Conservation (phyloP, 2,888 invertebrate species). For the Eulithis testata region DNA sequence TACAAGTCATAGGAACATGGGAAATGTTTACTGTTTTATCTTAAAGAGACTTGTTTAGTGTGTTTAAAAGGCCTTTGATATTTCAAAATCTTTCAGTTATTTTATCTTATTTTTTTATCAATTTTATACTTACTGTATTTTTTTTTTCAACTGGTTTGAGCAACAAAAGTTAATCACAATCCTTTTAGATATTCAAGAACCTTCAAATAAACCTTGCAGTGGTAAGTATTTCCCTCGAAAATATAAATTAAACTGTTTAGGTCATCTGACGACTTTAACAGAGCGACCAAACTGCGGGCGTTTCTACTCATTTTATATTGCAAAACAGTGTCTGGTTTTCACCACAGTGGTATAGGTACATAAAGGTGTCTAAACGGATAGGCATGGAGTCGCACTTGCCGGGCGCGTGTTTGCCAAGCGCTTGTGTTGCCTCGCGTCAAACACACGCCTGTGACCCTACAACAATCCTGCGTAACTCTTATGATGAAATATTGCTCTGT, state of each 20-base stretch:
- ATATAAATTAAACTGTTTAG: too few species aligned
- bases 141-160: too few species aligned
- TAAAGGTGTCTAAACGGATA: conserved; percentile 11
- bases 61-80: background rate
- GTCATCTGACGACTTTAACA: too few species aligned
- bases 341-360: background rate
- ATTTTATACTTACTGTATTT: too few species aligned
- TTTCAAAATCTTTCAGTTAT: too few species aligned
- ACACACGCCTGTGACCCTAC: conserved; percentile 17
- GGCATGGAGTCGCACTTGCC: conserved; percentile 19
- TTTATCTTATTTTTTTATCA: too few species aligned
- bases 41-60: conserved; percentile 13
- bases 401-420: conserved; percentile 25
- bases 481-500: conserved; percentile 27
- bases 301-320: background rate
- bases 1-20: conserved; percentile 33
- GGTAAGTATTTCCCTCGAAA: too few species aligned
- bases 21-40: conserved; percentile 18
- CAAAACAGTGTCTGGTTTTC: conserved; percentile 2
- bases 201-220: too few species aligned
- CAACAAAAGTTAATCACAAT: too few species aligned
- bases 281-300: too few species aligned
- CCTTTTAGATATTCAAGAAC: too few species aligned
- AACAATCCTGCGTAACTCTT: conserved; percentile 17
- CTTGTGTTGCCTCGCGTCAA: conserved; percentile 31